These are phyloP conservation scores for Macropus fuliginosus DNA, from an alignment of 2,797 vertebrate species.

Conservation along the genomic window DNA sequence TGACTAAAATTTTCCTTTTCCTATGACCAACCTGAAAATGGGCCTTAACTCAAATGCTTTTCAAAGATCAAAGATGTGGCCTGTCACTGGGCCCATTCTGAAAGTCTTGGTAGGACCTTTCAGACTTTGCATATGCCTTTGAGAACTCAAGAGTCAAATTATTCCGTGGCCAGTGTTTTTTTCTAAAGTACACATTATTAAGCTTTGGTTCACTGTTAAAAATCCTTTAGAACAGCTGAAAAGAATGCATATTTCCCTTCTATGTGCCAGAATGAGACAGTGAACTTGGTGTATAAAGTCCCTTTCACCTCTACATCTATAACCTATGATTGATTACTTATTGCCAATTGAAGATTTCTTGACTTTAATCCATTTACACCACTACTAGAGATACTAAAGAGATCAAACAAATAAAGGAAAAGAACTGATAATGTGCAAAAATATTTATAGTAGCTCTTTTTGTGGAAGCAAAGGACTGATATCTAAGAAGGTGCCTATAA, in stretches of 20 bases:
- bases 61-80: neutral
- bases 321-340: neutral
- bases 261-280: neutral
- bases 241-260: neutral
- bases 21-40: neutral
- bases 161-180: neutral
- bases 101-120: neutral
- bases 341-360: neutral
- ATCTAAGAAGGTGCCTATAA: neutral
- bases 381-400: neutral
- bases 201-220: neutral
- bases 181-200: neutral
- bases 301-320: neutral
- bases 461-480: neutral
- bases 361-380: neutral
- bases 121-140: neutral
- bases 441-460: neutral
- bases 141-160: neutral
- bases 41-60: neutral
- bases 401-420: neutral
- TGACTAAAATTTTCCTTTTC: neutral
- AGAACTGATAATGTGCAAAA: neutral
- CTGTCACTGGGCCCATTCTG: neutral
- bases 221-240: neutral
- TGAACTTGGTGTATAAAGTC: neutral